Conservation (phyloP, 2,113 vertebrate species). For the Phycodurus eques region DNA sequence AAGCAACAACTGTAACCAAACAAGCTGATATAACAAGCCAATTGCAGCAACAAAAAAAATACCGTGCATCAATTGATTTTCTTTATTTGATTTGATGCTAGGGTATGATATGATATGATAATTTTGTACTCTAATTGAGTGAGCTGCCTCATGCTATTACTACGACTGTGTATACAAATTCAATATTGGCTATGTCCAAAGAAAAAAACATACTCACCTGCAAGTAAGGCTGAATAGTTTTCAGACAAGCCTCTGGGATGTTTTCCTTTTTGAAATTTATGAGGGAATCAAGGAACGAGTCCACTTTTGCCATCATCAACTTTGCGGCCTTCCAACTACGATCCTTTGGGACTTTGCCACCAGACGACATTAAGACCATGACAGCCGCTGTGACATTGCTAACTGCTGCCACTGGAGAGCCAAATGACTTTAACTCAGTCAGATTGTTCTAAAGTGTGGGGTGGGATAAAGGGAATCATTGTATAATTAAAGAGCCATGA, state of each 20-base stretch:
- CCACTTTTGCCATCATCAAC: constrained; percentile 86
- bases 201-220: constrained; percentile 48
- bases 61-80: neutral
- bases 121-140: neutral
- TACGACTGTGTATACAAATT: neutral
- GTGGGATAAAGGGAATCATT: neutral
- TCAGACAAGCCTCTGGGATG: constrained; percentile 88
- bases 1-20: neutral
- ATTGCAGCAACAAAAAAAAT: too few species aligned
- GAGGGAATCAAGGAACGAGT: constrained; percentile 86
- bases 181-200: neutral
- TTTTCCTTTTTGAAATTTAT: constrained; percentile 90
- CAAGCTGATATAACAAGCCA: neutral
- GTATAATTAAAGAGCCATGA: constrained; percentile 27
- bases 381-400: constrained; percentile 90
- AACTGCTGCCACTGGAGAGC: constrained; percentile 83
- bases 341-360: constrained; percentile 86
- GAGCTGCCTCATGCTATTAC: neutral
- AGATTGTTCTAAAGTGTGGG: constrained; percentile 82
- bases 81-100: neutral
- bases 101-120: neutral
- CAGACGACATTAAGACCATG: constrained; percentile 85
- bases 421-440: constrained; percentile 92
- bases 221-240: constrained; percentile 87
- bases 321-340: constrained; percentile 93